These are phyloP conservation scores for Coreius guichenoti DNA, from an alignment of 2,797 vertebrate genomes.

Conservation along the genomic window DNA sequence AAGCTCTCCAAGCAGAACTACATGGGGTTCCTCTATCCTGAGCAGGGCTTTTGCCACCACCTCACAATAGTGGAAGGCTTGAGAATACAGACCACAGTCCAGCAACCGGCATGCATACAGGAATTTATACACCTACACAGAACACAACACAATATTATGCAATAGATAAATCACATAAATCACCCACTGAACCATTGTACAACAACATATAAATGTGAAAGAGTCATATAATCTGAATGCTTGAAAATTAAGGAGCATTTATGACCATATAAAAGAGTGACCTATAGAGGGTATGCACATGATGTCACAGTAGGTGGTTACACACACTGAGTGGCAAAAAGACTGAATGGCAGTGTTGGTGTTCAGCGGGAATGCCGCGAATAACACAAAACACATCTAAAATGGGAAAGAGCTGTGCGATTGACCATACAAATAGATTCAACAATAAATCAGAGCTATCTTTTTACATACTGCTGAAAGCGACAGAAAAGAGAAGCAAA, in stretches of 20 bases:
- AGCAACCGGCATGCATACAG: conserved; percentile 88
- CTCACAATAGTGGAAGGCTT: conserved; percentile 92
- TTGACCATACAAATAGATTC: neutral
- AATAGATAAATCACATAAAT: neutral
- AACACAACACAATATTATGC: conserved; percentile 19
- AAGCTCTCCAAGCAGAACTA: conserved; percentile 80
- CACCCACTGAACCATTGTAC: neutral
- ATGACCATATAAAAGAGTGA: neutral
- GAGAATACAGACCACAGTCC: conserved; percentile 85
- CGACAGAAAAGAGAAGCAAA: neutral
- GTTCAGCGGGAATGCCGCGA: neutral
- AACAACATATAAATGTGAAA: neutral
- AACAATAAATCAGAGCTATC: neutral
- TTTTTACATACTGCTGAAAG: neutral
- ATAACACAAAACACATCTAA: neutral
- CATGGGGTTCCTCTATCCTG: conserved; percentile 62
- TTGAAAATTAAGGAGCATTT: neutral
- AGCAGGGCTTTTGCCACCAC: conserved; percentile 78
- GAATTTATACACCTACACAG: conserved; percentile 87
- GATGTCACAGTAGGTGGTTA: no score
- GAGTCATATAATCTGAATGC: neutral
- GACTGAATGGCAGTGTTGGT: no score
- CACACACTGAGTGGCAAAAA: no score
- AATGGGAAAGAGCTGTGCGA: neutral
- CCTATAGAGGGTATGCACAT: neutral